These are phyloP conservation scores for Drosophila formosana DNA, from an alignment of 2,888 invertebrate genomes.

Conservation along the genomic window DNA sequence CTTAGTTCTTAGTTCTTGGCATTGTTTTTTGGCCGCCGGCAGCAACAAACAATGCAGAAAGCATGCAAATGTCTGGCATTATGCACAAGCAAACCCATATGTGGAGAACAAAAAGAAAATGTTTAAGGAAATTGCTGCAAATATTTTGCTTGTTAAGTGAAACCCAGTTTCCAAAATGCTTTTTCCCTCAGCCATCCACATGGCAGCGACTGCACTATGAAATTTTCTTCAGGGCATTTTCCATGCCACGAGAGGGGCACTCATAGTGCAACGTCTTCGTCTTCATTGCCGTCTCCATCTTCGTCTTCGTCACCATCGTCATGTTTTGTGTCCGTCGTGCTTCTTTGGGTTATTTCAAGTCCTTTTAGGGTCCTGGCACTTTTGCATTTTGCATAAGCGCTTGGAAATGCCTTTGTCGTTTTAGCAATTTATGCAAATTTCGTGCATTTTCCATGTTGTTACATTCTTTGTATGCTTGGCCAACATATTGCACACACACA, in stretches of 20 bases:
- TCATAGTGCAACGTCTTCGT: constrained; percentile 48
- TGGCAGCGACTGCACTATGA: constrained; percentile 46
- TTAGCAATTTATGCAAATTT: constrained; percentile 80
- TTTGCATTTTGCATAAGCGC: constrained; percentile 82
- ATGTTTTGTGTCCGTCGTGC: constrained; percentile 1
- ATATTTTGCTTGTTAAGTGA: constrained; percentile 81
- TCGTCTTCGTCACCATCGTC: constrained; percentile 14
- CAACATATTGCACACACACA: constrained; percentile 38
- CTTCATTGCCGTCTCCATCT: constrained; percentile 19
- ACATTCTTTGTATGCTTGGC: constrained; percentile 72
- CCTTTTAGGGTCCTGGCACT: constrained; percentile 53
- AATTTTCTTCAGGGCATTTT: constrained; percentile 77
- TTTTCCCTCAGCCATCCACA: constrained; percentile 32
- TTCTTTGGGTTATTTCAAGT: constrained; percentile 45
- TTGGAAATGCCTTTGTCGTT: constrained; percentile 79
- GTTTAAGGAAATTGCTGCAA: constrained; percentile 81
- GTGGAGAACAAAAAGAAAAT: constrained; percentile 69
- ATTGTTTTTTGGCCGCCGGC: constrained; percentile 47
- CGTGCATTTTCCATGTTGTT: constrained; percentile 80
- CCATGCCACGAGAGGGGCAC: constrained; percentile 27
- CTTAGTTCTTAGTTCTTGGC: constrained; percentile 31
- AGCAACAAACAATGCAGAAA: constrained; percentile 46
- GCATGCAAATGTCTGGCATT: constrained; percentile 69
- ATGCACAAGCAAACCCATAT: constrained; percentile 33
- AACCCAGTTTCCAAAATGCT: constrained; percentile 74